These are phyloP conservation scores for Melanogrammus aeglefinus DNA, from an alignment of 2,797 vertebrate species.

Conservation along the genomic window DNA sequence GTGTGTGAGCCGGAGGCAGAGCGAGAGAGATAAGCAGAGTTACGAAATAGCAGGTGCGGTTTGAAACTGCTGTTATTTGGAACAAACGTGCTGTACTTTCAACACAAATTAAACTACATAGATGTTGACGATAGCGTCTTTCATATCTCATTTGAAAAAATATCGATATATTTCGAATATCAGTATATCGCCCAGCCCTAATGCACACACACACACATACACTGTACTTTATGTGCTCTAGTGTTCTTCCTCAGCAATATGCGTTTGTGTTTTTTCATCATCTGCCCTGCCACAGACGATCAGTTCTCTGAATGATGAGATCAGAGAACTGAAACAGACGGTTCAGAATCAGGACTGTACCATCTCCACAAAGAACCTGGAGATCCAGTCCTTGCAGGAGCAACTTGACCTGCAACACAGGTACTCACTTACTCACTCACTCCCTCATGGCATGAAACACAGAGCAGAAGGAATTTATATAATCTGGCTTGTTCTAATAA, in stretches of 20 bases:
- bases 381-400: slow-evolving; percentile 75
- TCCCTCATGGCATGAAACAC: not conserved
- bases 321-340: slow-evolving; percentile 72
- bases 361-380: slow-evolving; percentile 61
- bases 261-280: not conserved
- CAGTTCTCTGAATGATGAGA: slow-evolving; percentile 69
- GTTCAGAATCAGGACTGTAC: slow-evolving; percentile 69
- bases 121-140: too few relatives aligned
- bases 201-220: not conserved
- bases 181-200: too few relatives aligned
- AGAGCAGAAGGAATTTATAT: not conserved
- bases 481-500: not conserved
- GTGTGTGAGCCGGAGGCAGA: too few relatives aligned
- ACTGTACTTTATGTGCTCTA: not conserved
- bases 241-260: not conserved
- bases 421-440: slow-evolving; percentile 55
- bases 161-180: too few relatives aligned
- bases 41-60: too few relatives aligned
- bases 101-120: too few relatives aligned
- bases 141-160: too few relatives aligned
- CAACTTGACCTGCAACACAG: slow-evolving; percentile 82
- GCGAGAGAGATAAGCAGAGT: too few relatives aligned
- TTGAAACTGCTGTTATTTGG: too few relatives aligned
- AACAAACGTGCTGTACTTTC: too few relatives aligned
- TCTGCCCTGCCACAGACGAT: slow-evolving; percentile 51